phyloP scores from a whole-genome alignment of 2,888 invertebrate genomes.

The Plebejus argus region DNA sequence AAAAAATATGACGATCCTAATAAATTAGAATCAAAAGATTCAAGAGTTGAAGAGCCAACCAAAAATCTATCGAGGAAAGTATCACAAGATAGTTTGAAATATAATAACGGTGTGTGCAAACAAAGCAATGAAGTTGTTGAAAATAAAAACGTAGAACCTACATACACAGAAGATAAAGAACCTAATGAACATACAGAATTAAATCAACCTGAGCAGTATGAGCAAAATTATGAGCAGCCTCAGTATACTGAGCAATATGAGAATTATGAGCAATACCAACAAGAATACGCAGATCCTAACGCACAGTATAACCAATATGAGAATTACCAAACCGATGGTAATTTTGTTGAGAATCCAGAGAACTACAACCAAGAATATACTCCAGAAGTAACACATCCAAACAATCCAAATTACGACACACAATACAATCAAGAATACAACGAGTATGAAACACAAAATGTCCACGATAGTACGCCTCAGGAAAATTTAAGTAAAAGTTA shows the following conservation, averaged over 20 bases:
- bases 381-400: conserved; percentile 45
- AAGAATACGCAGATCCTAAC: conserved; percentile 57
- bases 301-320: conserved; percentile 59
- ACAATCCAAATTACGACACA: conserved; percentile 57
- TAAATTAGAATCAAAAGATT: neutral
- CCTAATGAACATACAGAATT: conserved; percentile 35
- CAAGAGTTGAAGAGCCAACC: neutral
- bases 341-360: conserved; percentile 47
- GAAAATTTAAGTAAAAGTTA: conserved; percentile 54
- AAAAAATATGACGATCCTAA: neutral
- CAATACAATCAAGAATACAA: conserved; percentile 53
- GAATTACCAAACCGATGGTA: conserved; percentile 57
- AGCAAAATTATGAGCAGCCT: conserved; percentile 55
- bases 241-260: conserved; percentile 59
- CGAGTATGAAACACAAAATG: conserved; percentile 34
- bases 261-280: conserved; percentile 61
- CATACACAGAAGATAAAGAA: conserved; percentile 31
- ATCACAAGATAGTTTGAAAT: neutral
- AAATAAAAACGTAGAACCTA: neutral
- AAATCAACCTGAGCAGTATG: conserved; percentile 45
- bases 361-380: conserved; percentile 25
- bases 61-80: neutral
- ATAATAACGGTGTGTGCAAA: neutral
- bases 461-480: conserved; percentile 50
- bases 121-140: neutral